Conservation (phyloP, 2,888 invertebrate species). For the Hypercompe scribonia region DNA sequence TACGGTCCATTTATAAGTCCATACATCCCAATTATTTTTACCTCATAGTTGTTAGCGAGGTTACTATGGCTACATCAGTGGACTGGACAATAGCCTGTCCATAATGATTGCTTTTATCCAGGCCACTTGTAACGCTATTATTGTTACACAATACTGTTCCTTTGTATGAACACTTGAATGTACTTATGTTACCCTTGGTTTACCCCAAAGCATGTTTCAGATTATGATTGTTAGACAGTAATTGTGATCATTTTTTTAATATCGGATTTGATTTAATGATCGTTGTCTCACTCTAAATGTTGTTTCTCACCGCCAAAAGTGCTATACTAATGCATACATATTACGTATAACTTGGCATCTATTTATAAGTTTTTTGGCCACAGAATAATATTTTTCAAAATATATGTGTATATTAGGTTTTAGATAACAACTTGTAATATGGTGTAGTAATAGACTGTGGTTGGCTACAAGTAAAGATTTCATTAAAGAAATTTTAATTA, state of each 20-base stretch:
- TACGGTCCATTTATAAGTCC: constrained; percentile 4
- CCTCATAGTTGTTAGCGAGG: constrained; percentile 34
- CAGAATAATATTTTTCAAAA: too few species aligned
- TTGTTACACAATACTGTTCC: constrained; percentile 49
- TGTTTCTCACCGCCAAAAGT: neutral
- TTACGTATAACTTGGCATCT: too few species aligned
- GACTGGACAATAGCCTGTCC: constrained; percentile 69
- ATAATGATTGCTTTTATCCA: constrained; percentile 66
- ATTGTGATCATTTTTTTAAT: constrained; percentile 18
- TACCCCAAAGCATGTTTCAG: constrained; percentile 30
- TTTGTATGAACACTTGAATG: constrained; percentile 28
- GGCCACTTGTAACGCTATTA: constrained; percentile 61
- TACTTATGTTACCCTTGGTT: constrained; percentile 39
- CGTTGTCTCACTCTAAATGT: neutral
- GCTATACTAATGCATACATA: neutral
- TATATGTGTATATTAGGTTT: too few species aligned
- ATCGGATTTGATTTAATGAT: neutral
- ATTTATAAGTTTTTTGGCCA: too few species aligned
- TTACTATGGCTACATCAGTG: constrained; percentile 68
- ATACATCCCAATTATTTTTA: constrained; percentile 48
- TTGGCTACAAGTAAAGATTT: too few species aligned
- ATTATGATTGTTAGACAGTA: constrained; percentile 15
- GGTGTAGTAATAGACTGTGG: too few species aligned
- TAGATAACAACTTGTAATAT: too few species aligned
- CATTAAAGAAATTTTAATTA: too few species aligned